A percentile compares a stretch with the other conserved stretches of the same genome.
phyloP scores from a whole-genome alignment of 2,888 invertebrate species.

The Xylota segnis region DNA sequence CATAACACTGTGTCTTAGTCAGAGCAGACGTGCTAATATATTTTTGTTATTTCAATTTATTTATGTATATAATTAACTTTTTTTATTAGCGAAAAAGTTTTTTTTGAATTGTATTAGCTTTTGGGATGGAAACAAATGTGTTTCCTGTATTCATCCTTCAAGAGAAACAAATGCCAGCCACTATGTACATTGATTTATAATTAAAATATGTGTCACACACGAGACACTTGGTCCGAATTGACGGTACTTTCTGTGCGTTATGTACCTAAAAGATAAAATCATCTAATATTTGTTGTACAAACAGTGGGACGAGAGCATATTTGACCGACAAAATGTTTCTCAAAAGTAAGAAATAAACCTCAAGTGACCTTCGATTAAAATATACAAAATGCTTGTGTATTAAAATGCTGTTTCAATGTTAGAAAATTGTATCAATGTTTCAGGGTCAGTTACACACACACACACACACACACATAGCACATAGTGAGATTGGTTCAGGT shows the following conservation, averaged over 20 bases:
- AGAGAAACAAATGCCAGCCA: constrained; percentile 20
- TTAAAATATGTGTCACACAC: constrained; percentile 55
- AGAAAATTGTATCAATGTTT: constrained; percentile 67
- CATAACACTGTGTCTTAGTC: neutral
- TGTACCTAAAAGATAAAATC: constrained; percentile 14
- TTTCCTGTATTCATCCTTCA: constrained; percentile 44
- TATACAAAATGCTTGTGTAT: constrained; percentile 32
- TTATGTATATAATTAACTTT: neutral
- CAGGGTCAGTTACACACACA: constrained; percentile 60
- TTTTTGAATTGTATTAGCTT: neutral
- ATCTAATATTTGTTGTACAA: neutral
- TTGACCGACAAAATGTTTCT: constrained; percentile 58
- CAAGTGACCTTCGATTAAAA: constrained; percentile 66
- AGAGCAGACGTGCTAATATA: neutral
- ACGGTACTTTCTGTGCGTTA: constrained; percentile 21
- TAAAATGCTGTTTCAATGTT: constrained; percentile 58
- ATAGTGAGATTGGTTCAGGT: constrained; percentile 22
- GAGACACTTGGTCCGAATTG: constrained; percentile 38
- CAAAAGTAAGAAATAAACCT: constrained; percentile 51
- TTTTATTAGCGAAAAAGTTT: constrained; percentile 1
- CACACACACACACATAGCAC: constrained; percentile 32
- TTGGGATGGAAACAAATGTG: constrained; percentile 24
- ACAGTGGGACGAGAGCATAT: constrained; percentile 9
- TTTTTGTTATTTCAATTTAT: neutral
- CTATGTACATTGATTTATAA: constrained; percentile 34